phyloP scores from a whole-genome alignment of 1,140 invertebrate genomes.

The Ridgeia piscesae region DNA sequence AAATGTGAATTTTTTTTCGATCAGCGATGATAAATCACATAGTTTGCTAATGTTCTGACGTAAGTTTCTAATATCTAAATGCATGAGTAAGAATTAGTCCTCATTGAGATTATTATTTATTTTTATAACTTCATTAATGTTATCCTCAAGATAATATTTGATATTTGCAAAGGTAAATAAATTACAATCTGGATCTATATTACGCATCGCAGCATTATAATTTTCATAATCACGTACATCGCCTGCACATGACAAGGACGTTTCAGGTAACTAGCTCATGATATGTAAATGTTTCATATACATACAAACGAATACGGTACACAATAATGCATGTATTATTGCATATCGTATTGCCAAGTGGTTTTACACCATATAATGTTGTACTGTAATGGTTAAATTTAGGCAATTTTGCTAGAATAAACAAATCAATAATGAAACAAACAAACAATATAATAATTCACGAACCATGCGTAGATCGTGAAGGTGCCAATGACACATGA shows the following conservation, averaged over 20 bases:
- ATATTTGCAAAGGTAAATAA: neutral
- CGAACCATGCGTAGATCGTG: no score
- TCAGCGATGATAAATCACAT: neutral
- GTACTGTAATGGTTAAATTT: neutral
- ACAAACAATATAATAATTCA: no score
- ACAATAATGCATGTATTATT: neutral
- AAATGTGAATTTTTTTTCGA: neutral
- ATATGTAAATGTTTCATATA: neutral
- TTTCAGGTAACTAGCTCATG: neutral
- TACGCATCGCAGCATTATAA: neutral
- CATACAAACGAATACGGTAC: neutral
- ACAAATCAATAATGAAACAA: neutral
- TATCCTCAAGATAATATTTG: neutral
- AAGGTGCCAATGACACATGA: no score
- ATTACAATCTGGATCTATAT: slow-evolving; percentile 10
- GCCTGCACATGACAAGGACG: neutral
- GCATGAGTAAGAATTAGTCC: neutral
- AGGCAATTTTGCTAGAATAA: neutral
- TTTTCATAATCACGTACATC: neutral
- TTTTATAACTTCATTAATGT: neutral
- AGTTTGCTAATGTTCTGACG: neutral
- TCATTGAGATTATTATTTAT: neutral
- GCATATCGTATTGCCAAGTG: neutral
- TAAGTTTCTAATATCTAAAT: slow-evolving; percentile 1
- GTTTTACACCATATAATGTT: neutral